A percentile compares a stretch with the other conserved stretches of the same genome.
Conservation (phyloP, 2,888 invertebrate genomes). For the Sclerodermus sp. region DNA sequence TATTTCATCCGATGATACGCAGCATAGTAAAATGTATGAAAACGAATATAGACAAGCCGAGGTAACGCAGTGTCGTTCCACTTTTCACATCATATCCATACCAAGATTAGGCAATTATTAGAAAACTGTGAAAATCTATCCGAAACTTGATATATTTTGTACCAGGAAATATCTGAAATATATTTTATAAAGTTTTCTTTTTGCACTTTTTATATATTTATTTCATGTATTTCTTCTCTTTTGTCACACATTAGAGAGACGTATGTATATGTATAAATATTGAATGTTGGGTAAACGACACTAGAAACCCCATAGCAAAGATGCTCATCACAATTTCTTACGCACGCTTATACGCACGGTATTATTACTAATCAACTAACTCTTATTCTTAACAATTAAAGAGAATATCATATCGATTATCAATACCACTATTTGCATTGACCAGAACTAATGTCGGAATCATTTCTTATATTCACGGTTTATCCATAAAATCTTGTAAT, state of each 20-base stretch:
- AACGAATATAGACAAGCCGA: constrained; percentile 14
- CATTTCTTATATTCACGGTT: not conserved
- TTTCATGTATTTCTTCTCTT: too few species aligned
- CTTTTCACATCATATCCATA: not conserved
- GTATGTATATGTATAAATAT: too few species aligned
- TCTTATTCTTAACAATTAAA: not conserved
- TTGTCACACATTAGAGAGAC: too few species aligned
- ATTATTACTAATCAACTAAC: not conserved
- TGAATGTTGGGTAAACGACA: too few species aligned
- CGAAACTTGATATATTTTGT: not conserved
- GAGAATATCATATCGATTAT: not conserved
- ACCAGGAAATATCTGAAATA: too few species aligned
- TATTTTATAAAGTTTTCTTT: not conserved
- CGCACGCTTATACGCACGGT: not conserved
- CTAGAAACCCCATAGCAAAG: not conserved
- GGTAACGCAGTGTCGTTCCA: constrained; percentile 7
- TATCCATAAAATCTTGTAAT: not conserved
- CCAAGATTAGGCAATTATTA: not conserved
- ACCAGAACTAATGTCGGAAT: not conserved
- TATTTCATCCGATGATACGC: constrained; percentile 16
- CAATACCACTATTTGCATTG: not conserved
- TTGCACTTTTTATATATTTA: not conserved
- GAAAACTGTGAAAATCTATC: not conserved
- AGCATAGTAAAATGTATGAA: constrained; percentile 29
- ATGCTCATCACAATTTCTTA: not conserved